A percentile compares a stretch with the other conserved stretches of the same genome.
phyloP scores from a whole-genome alignment of 2,113 vertebrate species.

The Rhinoderma darwinii region DNA sequence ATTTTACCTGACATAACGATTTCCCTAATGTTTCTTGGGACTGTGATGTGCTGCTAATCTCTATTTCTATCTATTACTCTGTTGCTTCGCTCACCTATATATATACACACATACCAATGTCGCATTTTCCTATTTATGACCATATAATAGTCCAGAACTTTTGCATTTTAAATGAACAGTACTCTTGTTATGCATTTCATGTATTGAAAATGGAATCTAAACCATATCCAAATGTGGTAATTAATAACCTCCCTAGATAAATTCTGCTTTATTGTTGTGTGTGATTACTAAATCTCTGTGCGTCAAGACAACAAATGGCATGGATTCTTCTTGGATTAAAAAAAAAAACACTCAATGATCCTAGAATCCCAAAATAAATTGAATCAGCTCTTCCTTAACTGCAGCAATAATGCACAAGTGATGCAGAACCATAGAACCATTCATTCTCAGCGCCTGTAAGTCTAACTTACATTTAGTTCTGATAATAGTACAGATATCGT shows the following conservation, averaged over 20 bases:
- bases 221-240: slow-evolving; percentile 76
- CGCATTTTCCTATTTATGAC: no score
- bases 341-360: background rate
- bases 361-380: background rate
- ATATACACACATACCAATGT: no score
- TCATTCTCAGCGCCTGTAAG: background rate
- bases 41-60: no score
- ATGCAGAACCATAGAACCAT: background rate
- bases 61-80: no score
- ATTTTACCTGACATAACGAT: no score
- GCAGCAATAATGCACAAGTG: background rate
- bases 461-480: no score
- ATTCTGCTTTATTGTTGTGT: slow-evolving; percentile 71
- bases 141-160: background rate
- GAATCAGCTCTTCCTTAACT: background rate
- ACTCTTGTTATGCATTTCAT: slow-evolving; percentile 64
- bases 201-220: slow-evolving; percentile 71
- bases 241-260: slow-evolving; percentile 77
- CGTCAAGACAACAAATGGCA: slow-evolving; percentile 77
- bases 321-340: slow-evolving; percentile 64
- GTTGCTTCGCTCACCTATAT: no score
- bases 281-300: slow-evolving; percentile 75
- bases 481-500: no score
- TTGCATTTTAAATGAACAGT: slow-evolving; percentile 49
- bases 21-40: no score